A percentile compares a stretch with the other conserved stretches of the same genome.
Conservation (phyloP, 2,797 vertebrate species). For the Enteromius fasciolatus region DNA sequence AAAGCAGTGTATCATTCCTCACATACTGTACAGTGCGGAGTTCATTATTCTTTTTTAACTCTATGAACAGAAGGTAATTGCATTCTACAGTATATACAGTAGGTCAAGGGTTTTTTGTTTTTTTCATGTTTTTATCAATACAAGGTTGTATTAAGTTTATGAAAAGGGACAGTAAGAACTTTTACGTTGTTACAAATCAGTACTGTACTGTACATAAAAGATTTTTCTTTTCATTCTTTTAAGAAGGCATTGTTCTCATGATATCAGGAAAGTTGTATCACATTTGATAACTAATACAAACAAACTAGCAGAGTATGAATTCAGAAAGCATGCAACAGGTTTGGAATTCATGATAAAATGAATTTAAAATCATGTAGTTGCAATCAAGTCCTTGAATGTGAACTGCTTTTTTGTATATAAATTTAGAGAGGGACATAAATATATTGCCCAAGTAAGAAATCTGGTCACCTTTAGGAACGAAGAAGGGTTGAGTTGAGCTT, state of each 20-base stretch:
- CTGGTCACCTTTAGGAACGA: not conserved
- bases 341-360: not conserved
- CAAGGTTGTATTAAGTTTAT: not conserved
- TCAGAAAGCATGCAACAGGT: not conserved
- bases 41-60: not conserved
- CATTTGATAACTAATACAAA: not conserved
- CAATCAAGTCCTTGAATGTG: not conserved
- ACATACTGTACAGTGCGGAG: not conserved
- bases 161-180: not conserved
- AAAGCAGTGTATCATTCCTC: not conserved
- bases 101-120: too few species aligned
- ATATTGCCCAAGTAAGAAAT: not conserved
- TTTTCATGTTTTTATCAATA: too few species aligned
- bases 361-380: not conserved
- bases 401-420: too few species aligned
- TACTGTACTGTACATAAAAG: not conserved
- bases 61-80: not conserved
- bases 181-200: not conserved
- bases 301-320: not conserved
- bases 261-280: not conserved
- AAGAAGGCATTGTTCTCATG: not conserved
- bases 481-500: not conserved
- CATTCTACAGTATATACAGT: not conserved
- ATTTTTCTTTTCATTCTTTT: too few species aligned
- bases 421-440: too few species aligned